phyloP scores from a whole-genome alignment of 2,888 invertebrate species.

The Drosophila lacicola region DNA sequence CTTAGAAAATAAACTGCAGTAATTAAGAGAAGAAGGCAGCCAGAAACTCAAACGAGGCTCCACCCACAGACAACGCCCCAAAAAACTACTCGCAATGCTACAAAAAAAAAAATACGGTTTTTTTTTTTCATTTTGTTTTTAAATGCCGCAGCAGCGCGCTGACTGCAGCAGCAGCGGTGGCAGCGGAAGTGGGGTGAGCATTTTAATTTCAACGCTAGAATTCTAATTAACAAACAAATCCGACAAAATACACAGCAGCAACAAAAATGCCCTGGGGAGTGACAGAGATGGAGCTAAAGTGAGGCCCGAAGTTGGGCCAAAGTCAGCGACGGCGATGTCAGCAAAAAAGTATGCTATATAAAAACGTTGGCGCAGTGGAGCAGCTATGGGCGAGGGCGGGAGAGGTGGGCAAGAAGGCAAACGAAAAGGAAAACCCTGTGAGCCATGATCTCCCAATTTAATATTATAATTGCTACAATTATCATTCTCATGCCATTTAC shows the following conservation, averaged over 20 bases:
- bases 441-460: slow-evolving; percentile 85
- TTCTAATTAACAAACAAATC: slow-evolving; percentile 85
- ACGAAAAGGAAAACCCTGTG: slow-evolving; percentile 70
- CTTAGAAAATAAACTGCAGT: slow-evolving; percentile 85
- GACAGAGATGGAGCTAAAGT: slow-evolving; percentile 25
- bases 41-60: slow-evolving; percentile 35
- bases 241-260: slow-evolving; percentile 73
- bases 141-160: slow-evolving; percentile 5
- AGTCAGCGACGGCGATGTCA: slow-evolving; percentile 20
- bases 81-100: slow-evolving; percentile 35
- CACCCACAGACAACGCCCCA: slow-evolving; percentile 48
- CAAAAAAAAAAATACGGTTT: slow-evolving; percentile 10
- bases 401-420: slow-evolving; percentile 7
- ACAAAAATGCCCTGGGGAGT: slow-evolving; percentile 40
- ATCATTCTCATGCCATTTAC: slow-evolving; percentile 84
- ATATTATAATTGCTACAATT: slow-evolving; percentile 85
- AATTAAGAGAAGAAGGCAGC: slow-evolving; percentile 81
- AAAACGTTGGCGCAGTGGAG: slow-evolving; percentile 28
- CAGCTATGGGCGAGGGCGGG: neutral
- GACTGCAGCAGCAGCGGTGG: neutral
- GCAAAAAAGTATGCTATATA: slow-evolving; percentile 72
- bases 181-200: slow-evolving; percentile 48
- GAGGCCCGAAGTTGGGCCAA: slow-evolving; percentile 12
- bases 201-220: slow-evolving; percentile 83
- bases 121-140: slow-evolving; percentile 2